Conservation (phyloP, 2,888 invertebrate species). For the Pilophorus perplexus region DNA sequence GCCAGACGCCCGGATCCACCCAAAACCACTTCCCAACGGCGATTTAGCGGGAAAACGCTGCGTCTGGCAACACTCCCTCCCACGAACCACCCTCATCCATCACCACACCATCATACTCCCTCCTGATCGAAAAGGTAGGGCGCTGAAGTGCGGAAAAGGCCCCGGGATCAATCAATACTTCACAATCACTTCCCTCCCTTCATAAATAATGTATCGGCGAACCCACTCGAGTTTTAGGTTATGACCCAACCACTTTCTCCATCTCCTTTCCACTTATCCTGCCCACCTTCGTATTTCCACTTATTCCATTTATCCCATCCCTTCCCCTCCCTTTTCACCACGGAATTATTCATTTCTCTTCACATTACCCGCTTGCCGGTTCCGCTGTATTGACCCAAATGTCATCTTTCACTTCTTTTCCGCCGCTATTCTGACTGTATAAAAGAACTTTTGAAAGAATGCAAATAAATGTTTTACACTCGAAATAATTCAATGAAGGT, state of each 20-base stretch:
- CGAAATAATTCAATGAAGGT: too few relatives aligned
- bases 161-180: constrained; percentile 35
- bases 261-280: constrained; percentile 7
- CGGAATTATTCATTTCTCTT: constrained; percentile 35
- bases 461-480: too few relatives aligned
- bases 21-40: too few relatives aligned
- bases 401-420: not conserved
- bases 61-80: too few relatives aligned
- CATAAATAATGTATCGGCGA: constrained; percentile 33
- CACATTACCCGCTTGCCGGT: constrained; percentile 21
- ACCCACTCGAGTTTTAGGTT: constrained; percentile 25
- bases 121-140: too few relatives aligned
- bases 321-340: constrained; percentile 2
- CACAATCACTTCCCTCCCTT: constrained; percentile 38
- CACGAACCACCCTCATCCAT: too few relatives aligned
- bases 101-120: too few relatives aligned
- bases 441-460: too few relatives aligned
- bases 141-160: constrained; percentile 8
- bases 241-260: constrained; percentile 15
- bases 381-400: constrained; percentile 7
- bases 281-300: too few relatives aligned
- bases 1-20: too few relatives aligned
- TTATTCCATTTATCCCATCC: not conserved
- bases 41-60: too few relatives aligned
- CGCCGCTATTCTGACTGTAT: too few relatives aligned